Evolutionary conservation across 2,113 vertebrate genomes (phyloP), one percentile per base, ranked within the genome.

Genomic region (Crocuta crocuta): DNA sequence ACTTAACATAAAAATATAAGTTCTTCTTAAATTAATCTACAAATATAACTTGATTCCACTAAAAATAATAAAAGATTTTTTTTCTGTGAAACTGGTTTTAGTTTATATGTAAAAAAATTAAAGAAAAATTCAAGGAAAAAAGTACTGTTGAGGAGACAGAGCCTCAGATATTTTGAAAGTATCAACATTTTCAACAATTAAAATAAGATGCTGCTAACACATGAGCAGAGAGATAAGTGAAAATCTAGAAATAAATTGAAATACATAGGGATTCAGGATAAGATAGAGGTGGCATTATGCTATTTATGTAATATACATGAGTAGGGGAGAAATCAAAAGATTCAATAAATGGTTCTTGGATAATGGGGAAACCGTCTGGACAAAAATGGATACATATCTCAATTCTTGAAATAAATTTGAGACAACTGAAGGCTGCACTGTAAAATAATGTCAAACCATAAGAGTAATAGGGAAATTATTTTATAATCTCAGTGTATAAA

Each of bases 11-110:
- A 94, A 92, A 95, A 68, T 58, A 73, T 53, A 88, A 91, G 87
- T 88, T 97, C n/a, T 79, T 48, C 81, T 35, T 61, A 71, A 93
- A 63, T 70, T 93, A 71, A 93, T 74, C 15, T 70, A 68, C 23
- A 88, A 91, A 66, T 81, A 91, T 88, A 96, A 74, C 15, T 80
- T 80, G 45, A 84, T 70, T 95, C 58, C 87, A 96, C 70, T 65
- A 91, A 88, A 95, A 95, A 91, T 76, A 70, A 65, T 28, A 81
- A 84, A 61, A 66, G 3, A 39, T 71, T 79, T 55, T 87, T 23
- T 71, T 70, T 21, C 92, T 50, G 31, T 48, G 23, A 91, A 95
- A 91, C 55, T 91, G 66, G 4, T 91, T 87, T 50, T 95, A 73
- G 33, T 87, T 88, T 71, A 79, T 93, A 66, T 88, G 81, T 21